Evolutionary conservation across 2,797 vertebrate species (phyloP), one percentile per base, ranked within the genome.

Genomic region (Telmatherina bonti): DNA sequence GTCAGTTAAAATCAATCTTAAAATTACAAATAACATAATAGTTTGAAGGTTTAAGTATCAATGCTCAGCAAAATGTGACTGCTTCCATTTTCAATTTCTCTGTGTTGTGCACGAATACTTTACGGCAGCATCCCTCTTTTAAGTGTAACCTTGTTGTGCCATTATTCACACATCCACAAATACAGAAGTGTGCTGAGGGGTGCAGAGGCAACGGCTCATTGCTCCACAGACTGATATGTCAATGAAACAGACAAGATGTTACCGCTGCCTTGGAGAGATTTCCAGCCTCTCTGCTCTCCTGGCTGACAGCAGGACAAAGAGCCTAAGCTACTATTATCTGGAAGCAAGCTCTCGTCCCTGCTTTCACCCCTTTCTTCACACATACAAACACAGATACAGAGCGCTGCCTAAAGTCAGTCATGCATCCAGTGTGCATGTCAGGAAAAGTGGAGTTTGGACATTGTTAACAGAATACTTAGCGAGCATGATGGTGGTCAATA

Each of bases 271-370:
- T 85, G 79, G 72, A 82, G 81, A 79, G 78, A 88, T 84, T 85
- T 89, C 81, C 84, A 88, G 85, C 81, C 74, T 83, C 56, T 71
- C 88, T 90, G 78, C 89, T 92, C 83, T 91, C 88, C 81, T 71
- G 78, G 66, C 86, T 93, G 93, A 94, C 93, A 94, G 88, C 88
- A 56, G 88, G 81, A 94, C 93, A 95, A 94, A 93, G 93, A 92
- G 78, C 77, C 84, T 79, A 65, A 83, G 85, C 90, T 79, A 85
- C 83, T 63, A 85, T 91, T 89, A 92, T 89, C 87, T 88, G 91
- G 76, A 70, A 74, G 85, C 76, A 66, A 79, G 83, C 87, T 78
- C 87, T 89, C 88, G 68, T 82, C 85, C 75, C 73, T 64, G 80
- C 85, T 79, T 80, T 89, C 79, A 89, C 83, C 78, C 85, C 59